Base-by-base conservation (phyloP, 2,888 invertebrate species). In the Brassicogethes aeneus region DNA sequence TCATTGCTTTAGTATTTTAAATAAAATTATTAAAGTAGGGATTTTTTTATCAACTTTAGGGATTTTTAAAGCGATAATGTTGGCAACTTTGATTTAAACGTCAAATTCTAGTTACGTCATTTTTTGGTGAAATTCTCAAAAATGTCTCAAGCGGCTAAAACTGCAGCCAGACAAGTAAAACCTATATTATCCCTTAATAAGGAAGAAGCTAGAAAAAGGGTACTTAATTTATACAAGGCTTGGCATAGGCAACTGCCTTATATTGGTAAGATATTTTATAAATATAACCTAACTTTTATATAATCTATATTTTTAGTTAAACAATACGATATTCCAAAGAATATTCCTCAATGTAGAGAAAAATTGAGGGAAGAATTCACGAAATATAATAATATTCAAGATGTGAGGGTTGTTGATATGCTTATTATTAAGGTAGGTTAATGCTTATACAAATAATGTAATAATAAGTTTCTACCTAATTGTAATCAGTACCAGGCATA, bases 181-280 rank as follows among this genome's bases (percentile, higher is more conserved):
- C 94, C 95, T 17, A 75, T 96, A 56, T 73, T 95, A 48, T 95
- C 95, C 1, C 56, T 82, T 39, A 82, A 82, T 63, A 71, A 70
- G 33, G 72, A 69, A 2, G 93, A 95, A 65, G 92, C 94, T 1
- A 80, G 79, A 55, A 76, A 76, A 60, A 77, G 93, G 65, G 94
- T 89, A 1, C 62, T 94, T 5, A 87, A 80, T 66, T 74, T 96
- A 41, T 96, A 95, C 68, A 91, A 86, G 71, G 85, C 92, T 41
- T 96, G 95, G 93, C 90, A 86, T 69, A 82, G 94, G 50, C 90
- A 93, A 69, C 75, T 93, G 45, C 94, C 94, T 3, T 83, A 82
- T 64, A 76, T 93, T 59, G 80, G 94, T 61, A 32, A 12, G 12
- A 32, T 10, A 10, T 10, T 23, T 7, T 23, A 10, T 7, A 23